phyloP scores from a whole-genome alignment of 1,140 invertebrate species.

The Pseudomyrmex pallidus region DNA sequence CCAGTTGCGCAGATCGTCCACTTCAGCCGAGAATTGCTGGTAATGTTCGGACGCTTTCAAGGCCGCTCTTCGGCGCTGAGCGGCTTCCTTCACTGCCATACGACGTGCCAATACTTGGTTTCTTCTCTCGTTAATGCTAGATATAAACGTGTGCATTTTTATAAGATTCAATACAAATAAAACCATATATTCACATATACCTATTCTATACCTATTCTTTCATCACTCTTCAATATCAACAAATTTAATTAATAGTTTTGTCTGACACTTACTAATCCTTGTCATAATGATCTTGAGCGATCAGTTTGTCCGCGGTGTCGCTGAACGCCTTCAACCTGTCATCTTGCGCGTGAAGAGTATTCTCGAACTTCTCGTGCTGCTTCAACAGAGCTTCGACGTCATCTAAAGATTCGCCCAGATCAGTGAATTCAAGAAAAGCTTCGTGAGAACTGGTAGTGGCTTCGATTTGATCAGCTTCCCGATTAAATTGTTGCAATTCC shows the following conservation, averaged over 20 bases:
- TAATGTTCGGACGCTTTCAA: slow-evolving; percentile 92
- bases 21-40: slow-evolving; percentile 95
- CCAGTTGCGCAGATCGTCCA: slow-evolving; percentile 95
- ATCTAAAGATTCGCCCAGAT: slow-evolving; percentile 96
- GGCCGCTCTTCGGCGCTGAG: slow-evolving; percentile 89
- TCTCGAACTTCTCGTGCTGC: slow-evolving; percentile 97
- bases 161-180: neutral
- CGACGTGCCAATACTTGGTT: slow-evolving; percentile 91
- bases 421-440: slow-evolving; percentile 95
- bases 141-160: slow-evolving; percentile 65
- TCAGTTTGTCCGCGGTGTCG: slow-evolving; percentile 94
- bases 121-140: slow-evolving; percentile 90
- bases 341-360: slow-evolving; percentile 96
- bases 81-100: slow-evolving; percentile 90
- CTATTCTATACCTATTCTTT: neutral
- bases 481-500: slow-evolving; percentile 96
- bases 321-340: slow-evolving; percentile 95
- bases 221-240: too few species aligned
- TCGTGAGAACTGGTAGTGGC: slow-evolving; percentile 97
- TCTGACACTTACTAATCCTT: slow-evolving; percentile 89
- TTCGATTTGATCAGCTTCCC: slow-evolving; percentile 98
- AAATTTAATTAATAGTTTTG: neutral
- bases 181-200: neutral
- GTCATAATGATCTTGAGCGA: slow-evolving; percentile 94
- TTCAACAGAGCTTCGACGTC: slow-evolving; percentile 97